A percentile compares a stretch with the other conserved stretches of the same genome.
Conservation (phyloP, 2,113 vertebrate species). For the Neodontobutis hainanensis region DNA sequence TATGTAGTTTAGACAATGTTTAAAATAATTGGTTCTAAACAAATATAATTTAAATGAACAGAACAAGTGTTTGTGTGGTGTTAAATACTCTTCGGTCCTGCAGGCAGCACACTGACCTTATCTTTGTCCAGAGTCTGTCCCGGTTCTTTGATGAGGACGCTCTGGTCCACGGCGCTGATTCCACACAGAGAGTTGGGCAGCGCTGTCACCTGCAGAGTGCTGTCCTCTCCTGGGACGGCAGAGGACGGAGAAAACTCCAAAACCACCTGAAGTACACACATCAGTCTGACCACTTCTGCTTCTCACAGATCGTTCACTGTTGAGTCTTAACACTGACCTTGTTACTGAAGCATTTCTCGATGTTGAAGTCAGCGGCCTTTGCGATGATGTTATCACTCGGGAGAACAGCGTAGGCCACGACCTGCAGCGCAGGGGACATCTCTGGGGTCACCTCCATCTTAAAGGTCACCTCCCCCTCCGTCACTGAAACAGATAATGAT, state of each 20-base stretch:
- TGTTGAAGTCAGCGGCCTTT: conserved; percentile 71
- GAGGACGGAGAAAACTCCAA: no score
- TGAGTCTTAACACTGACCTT: conserved; percentile 72
- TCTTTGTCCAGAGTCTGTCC: conserved; percentile 73
- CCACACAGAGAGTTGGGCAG: conserved; percentile 6
- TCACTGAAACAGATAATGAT: conserved; percentile 45
- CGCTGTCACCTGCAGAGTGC: no score
- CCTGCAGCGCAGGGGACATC: conserved; percentile 3
- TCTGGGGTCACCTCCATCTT: conserved; percentile 54
- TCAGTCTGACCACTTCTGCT: no score
- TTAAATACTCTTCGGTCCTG: no score
- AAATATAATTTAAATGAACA: no score
- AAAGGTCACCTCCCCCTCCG: conserved; percentile 75
- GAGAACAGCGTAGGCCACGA: conserved; percentile 83
- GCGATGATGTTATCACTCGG: conserved; percentile 80
- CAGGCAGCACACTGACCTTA: conserved; percentile 33
- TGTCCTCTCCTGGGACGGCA: no score
- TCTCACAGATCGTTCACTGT: no score
- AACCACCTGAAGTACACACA: no score
- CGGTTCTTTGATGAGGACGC: conserved; percentile 80
- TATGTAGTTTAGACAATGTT: no score
- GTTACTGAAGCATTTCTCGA: conserved; percentile 84
- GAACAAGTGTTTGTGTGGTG: no score
- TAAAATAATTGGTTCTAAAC: no score
- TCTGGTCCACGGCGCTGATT: conserved; percentile 82